Base-by-base conservation (phyloP, 2,888 invertebrate genomes). In the Fragum whitleyi region DNA sequence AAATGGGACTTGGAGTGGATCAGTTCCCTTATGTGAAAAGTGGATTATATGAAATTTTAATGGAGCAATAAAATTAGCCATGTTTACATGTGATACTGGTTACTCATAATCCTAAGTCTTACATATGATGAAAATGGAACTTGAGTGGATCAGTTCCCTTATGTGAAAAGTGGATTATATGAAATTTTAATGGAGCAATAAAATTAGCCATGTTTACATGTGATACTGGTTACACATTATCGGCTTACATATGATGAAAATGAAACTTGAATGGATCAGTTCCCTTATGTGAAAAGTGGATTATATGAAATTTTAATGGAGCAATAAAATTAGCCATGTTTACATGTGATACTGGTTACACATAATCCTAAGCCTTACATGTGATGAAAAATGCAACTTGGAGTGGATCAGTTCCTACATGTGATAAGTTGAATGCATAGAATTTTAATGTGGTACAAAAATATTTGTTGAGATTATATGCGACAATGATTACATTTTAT, bases 1-100 rank as follows among this genome's bases (percentile, higher is more conserved):
- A 21, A 69, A 76, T 55, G 76, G 80, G 7, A 53, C 68, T 14
- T 80, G 80, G 80, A 76, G 47, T 23, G 23, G 51, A 36, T 57
- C 19, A 2, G 28, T 26, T 0, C 72, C 72, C 6, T n/a, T 23
- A 16, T 72, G 72, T 59, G 39, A 61, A 59, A 21, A 21, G 57
- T 57, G 14, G 47, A 47, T 9, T 14, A 47, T 2, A 47, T 9
- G 14, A 47, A 3, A 9, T 36, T 36, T 47, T 6, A 51, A 68
- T 26, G 68, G 68, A 3, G 42, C 62, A 11, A 23, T 16, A 23
- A 73, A 61, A n/a, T 28, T 42, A 7, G 73, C 61, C 9, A 9
- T n/a, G 51, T 73, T 61, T 47, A 5, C 14, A 21, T 74, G 74
- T 67, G 53, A 65, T n/a, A 5, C 65, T n/a, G 74, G 74, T 42